Conservation (phyloP, 1,140 invertebrate species). For the Mizuhopecten yessoensis region DNA sequence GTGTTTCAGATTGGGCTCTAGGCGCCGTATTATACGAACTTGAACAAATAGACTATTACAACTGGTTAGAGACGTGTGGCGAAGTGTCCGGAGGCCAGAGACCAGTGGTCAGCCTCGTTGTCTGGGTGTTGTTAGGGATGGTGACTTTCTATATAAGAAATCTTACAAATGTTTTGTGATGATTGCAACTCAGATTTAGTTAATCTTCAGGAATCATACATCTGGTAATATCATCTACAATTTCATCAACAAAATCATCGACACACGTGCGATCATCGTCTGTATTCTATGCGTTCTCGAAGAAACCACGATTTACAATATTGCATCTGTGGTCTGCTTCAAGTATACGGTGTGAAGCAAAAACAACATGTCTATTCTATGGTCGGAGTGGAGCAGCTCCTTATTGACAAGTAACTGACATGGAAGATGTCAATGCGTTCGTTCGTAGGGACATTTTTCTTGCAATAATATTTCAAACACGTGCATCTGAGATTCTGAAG, state of each 20-base stretch:
- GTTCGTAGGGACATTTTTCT: no score
- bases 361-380: no score
- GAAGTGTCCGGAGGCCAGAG: not conserved
- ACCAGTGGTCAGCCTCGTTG: not conserved
- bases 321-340: no score
- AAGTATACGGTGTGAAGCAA: no score
- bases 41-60: conserved; percentile 1
- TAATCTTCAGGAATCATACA: not conserved
- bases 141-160: not conserved
- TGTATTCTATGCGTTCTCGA: no score
- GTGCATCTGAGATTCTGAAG: no score
- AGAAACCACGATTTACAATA: no score
- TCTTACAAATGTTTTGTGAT: not conserved
- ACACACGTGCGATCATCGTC: no score
- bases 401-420: no score
- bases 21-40: conserved; percentile 66
- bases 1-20: conserved; percentile 69
- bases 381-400: no score
- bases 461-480: no score
- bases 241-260: not conserved
- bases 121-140: not conserved
- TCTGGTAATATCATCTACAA: not conserved
- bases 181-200: not conserved
- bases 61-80: not conserved
- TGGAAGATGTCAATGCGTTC: no score